Evolutionary conservation across 2,888 invertebrate species (phyloP).

Genomic region (Zygothrica quintamaculata): DNA sequence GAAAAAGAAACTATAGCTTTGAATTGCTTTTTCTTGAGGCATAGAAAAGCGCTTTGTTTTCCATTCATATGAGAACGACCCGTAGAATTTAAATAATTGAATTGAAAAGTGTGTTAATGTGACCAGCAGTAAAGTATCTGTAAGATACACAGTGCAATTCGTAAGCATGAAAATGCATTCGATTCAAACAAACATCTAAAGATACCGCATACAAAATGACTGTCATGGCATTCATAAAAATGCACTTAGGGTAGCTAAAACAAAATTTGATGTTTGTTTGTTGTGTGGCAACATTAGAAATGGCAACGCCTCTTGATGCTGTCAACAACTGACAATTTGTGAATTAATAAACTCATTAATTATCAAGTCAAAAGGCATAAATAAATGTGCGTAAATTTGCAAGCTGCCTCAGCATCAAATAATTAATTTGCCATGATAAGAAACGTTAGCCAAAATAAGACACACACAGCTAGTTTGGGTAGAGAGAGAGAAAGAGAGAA

Average conservation of each 20-base stretch:
- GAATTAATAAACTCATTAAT: slow-evolving; percentile 82
- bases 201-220: slow-evolving; percentile 46
- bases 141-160: slow-evolving; percentile 28
- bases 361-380: slow-evolving; percentile 63
- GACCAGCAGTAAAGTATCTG: slow-evolving; percentile 57
- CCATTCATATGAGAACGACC: slow-evolving; percentile 21
- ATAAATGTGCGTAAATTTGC: slow-evolving; percentile 45
- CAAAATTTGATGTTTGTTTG: slow-evolving; percentile 13
- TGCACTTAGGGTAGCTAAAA: slow-evolving; percentile 12
- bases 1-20: no score
- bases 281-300: slow-evolving; percentile 21
- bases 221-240: slow-evolving; percentile 23
- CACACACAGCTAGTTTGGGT: background rate
- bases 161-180: slow-evolving; percentile 43
- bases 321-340: slow-evolving; percentile 75
- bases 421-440: slow-evolving; percentile 53
- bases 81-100: slow-evolving; percentile 62
- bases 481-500: background rate
- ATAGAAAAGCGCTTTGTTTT: slow-evolving; percentile 68
- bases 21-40: slow-evolving; percentile 13
- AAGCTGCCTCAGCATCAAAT: slow-evolving; percentile 36
- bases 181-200: slow-evolving; percentile 45
- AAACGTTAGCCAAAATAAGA: slow-evolving; percentile 10
- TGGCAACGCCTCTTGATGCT: slow-evolving; percentile 56
- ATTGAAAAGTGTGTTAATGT: slow-evolving; percentile 77